Evolutionary conservation across 2,888 invertebrate genomes (phyloP).

Genomic region (Drosophila kambysellisi): DNA sequence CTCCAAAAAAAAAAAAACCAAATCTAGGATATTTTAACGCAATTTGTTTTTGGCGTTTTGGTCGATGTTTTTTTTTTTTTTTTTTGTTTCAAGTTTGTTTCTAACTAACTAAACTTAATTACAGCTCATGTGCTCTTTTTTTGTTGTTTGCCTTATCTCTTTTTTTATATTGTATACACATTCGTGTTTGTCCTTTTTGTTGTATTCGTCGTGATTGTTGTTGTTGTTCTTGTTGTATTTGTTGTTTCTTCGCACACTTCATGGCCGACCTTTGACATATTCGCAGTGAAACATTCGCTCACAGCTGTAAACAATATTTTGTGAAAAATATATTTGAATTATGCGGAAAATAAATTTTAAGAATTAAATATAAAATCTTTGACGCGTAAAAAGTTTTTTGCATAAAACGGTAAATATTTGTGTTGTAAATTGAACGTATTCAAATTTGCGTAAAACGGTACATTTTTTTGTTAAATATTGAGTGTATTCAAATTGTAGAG

Average conservation of each 20-base stretch:
- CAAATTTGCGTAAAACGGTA: constrained; percentile 56
- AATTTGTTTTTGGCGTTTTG: constrained; percentile 36
- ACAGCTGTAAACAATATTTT: constrained; percentile 70
- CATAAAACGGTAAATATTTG: constrained; percentile 48
- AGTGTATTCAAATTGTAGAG: constrained; percentile 51
- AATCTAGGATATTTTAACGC: constrained; percentile 27
- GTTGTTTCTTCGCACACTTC: constrained; percentile 73
- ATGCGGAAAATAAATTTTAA: background rate
- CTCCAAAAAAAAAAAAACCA: background rate
- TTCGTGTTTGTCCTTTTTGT: constrained; percentile 61
- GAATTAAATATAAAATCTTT: background rate
- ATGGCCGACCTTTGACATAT: constrained; percentile 83
- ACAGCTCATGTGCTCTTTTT: constrained; percentile 69
- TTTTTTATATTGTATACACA: constrained; percentile 59
- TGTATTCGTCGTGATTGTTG: constrained; percentile 51
- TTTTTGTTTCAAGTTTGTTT: constrained; percentile 44
- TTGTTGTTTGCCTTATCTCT: constrained; percentile 57
- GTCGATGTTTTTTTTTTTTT: constrained; percentile 32
- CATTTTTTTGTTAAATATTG: constrained; percentile 11
- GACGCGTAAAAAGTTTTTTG: constrained; percentile 22
- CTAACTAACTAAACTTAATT: constrained; percentile 79
- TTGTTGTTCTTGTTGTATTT: constrained; percentile 45
- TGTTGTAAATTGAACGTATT: constrained; percentile 49
- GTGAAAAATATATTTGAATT: constrained; percentile 10
- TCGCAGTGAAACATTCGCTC: constrained; percentile 80